Conservation (phyloP, 2,888 invertebrate genomes). For the Trimorus sp. region DNA sequence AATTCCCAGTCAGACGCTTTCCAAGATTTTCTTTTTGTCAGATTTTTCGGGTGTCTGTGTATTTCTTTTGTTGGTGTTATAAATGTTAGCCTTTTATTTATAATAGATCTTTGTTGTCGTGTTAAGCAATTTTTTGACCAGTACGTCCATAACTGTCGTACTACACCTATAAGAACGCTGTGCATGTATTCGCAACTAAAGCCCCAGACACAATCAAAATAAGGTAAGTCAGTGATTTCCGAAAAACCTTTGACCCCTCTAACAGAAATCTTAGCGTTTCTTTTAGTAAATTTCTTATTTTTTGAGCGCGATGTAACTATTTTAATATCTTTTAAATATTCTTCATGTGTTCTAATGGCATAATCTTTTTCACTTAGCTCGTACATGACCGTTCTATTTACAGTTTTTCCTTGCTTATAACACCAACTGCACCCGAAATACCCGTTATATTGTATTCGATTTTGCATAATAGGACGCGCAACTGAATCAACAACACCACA, state of each 20-base stretch:
- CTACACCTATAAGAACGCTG: constrained; percentile 34
- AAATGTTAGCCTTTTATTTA: background rate
- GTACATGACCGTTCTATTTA: constrained; percentile 13
- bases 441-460: constrained; percentile 18
- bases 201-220: constrained; percentile 52
- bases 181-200: constrained; percentile 52
- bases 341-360: constrained; percentile 13
- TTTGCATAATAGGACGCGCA: constrained; percentile 43
- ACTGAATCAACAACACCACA: constrained; percentile 30
- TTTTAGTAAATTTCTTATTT: background rate
- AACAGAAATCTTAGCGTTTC: background rate
- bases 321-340: constrained; percentile 23
- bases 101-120: background rate
- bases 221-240: background rate
- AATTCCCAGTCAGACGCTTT: constrained; percentile 50
- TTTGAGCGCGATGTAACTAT: background rate
- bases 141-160: constrained; percentile 27
- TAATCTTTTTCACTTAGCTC: background rate
- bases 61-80: background rate
- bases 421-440: constrained; percentile 39
- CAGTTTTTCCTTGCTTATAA: constrained; percentile 1
- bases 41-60: constrained; percentile 24
- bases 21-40: constrained; percentile 9
- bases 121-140: constrained; percentile 15
- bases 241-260: background rate